Conservation (phyloP, 2,113 vertebrate genomes). For the Myrmecophaga tridactyla region DNA sequence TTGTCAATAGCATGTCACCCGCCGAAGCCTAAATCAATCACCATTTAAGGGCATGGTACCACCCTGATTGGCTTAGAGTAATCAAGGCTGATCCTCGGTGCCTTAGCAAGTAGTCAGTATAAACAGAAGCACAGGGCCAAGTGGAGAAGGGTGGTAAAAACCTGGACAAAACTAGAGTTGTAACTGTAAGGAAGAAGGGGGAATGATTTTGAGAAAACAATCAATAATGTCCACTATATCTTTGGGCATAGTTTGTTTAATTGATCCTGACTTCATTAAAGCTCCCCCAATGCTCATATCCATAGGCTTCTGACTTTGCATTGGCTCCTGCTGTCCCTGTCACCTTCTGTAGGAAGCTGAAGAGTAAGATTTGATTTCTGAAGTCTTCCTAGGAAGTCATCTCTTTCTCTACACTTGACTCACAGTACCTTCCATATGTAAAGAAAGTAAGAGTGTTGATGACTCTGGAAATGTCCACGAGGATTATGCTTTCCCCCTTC, state of each 20-base stretch:
- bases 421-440: background rate
- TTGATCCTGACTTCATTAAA: constrained; percentile 4
- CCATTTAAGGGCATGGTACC: background rate
- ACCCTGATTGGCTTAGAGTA: background rate
- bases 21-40: background rate
- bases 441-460: background rate
- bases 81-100: background rate
- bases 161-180: background rate
- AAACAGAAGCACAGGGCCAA: background rate
- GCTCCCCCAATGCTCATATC: background rate
- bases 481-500: background rate
- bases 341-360: background rate
- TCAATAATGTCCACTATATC: background rate
- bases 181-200: background rate
- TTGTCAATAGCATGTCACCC: background rate
- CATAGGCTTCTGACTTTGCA: background rate
- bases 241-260: background rate
- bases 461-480: background rate
- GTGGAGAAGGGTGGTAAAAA: background rate
- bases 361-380: background rate
- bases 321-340: background rate
- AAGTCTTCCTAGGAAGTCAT: background rate
- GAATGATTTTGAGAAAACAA: background rate
- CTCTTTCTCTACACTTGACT: background rate
- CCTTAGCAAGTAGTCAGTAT: background rate